phyloP scores from a whole-genome alignment of 1,140 invertebrate species.

The Papilio xuthus region DNA sequence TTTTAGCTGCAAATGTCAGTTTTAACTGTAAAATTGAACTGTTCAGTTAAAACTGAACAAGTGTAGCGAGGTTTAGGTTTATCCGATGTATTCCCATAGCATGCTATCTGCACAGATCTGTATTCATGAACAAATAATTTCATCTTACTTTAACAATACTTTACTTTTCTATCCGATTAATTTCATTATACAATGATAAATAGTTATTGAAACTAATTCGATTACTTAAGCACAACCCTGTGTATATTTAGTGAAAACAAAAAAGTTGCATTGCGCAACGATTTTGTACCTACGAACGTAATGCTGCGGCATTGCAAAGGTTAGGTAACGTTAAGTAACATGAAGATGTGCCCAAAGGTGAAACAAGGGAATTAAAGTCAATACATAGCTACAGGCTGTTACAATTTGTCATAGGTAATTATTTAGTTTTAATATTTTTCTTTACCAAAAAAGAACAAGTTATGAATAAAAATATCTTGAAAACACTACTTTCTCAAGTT shows the following conservation, averaged over 20 bases:
- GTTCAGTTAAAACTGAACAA: no score
- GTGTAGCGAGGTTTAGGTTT: no score
- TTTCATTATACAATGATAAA: no score
- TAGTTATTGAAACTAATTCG: not conserved
- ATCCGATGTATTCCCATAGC: no score
- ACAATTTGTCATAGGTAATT: not conserved
- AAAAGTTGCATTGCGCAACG: conserved; percentile 14
- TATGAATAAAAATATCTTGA: not conserved
- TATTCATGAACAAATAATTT: no score
- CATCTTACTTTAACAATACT: no score
- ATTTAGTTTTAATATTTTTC: not conserved
- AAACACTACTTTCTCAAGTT: conserved; percentile 31
- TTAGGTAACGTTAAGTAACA: conserved; percentile 32
- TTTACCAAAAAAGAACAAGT: not conserved
- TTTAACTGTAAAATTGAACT: no score
- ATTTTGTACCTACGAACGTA: conserved; percentile 24
- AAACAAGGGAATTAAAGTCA: conserved; percentile 36
- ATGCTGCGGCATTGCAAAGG: conserved; percentile 16
- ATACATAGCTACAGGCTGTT: not conserved
- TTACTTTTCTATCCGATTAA: no score
- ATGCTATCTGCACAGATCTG: no score
- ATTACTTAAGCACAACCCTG: not conserved
- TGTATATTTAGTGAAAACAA: conserved; percentile 16
- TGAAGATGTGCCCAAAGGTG: conserved; percentile 37
- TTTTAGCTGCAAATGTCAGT: no score